A percentile compares a stretch with the other conserved stretches of the same genome.
phyloP scores from a whole-genome alignment of 2,888 invertebrate species.

The Ectemnius cavifrons region DNA sequence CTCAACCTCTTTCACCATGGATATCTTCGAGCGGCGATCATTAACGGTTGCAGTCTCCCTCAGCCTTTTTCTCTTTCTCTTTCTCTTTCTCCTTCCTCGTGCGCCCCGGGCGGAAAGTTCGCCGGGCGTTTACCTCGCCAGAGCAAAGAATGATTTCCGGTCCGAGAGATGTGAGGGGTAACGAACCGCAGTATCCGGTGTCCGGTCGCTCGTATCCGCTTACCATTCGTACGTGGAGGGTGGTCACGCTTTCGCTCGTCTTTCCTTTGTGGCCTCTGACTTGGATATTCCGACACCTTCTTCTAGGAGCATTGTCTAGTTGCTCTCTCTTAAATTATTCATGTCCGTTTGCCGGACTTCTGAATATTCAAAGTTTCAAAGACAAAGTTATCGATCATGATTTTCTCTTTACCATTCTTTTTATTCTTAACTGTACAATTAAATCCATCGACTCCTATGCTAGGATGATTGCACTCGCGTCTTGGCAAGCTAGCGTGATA shows the following conservation, averaged over 20 bases:
- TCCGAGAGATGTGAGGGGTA: conserved; percentile 42
- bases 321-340: too few species aligned
- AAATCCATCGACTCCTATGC: too few species aligned
- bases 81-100: too few species aligned
- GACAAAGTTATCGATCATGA: too few species aligned
- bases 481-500: too few species aligned
- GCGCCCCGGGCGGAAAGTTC: conserved; percentile 22
- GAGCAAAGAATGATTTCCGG: conserved; percentile 57
- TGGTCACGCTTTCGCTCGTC: conserved; percentile 38
- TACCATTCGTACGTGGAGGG: conserved; percentile 52
- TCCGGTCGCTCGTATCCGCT: conserved; percentile 55
- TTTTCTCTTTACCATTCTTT: background rate
- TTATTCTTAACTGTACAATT: conserved; percentile 13
- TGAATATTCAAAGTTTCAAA: too few species aligned
- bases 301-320: conserved; percentile 1
- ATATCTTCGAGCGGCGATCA: conserved; percentile 34
- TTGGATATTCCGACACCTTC: conserved; percentile 18
- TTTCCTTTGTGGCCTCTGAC: conserved; percentile 19
- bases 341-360: too few species aligned
- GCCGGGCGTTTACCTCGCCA: conserved; percentile 40
- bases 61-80: background rate
- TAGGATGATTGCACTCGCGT: too few species aligned
- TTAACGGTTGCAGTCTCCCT: conserved; percentile 39
- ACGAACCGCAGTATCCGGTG: conserved; percentile 61
- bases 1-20: conserved; percentile 16